Conservation (phyloP, 2,797 vertebrate species). For the Discoglossus pictus region DNA sequence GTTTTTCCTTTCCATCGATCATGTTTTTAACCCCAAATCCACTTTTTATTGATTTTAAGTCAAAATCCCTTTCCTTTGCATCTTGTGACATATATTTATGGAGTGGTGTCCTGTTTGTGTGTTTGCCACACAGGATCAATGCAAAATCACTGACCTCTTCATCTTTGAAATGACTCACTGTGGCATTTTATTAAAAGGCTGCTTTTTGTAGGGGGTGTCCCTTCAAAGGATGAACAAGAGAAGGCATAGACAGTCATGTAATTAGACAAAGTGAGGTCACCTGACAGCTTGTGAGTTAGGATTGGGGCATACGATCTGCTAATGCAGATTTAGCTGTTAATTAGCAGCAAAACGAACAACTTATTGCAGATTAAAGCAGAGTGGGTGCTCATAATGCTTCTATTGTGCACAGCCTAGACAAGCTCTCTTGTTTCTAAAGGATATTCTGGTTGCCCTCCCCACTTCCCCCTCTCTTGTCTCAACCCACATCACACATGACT, state of each 20-base stretch:
- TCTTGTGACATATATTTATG: no score
- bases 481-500: slow-evolving; percentile 18
- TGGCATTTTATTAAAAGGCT: no score
- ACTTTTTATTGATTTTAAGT: no score
- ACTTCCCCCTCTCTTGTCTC: slow-evolving; percentile 3
- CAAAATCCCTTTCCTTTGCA: no score
- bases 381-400: slow-evolving; percentile 27
- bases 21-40: no score
- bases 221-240: slow-evolving; percentile 34
- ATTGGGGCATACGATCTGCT: slow-evolving; percentile 36
- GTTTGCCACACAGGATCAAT: no score
- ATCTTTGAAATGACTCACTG: no score
- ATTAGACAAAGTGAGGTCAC: slow-evolving; percentile 28
- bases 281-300: slow-evolving; percentile 14
- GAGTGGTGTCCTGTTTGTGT: no score
- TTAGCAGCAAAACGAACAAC: slow-evolving; percentile 45
- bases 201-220: no score
- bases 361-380: slow-evolving; percentile 52
- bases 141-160: no score
- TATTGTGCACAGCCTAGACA: slow-evolving; percentile 42
- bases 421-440: slow-evolving; percentile 41
- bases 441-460: slow-evolving; percentile 39
- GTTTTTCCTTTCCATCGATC: no score
- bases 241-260: slow-evolving; percentile 33
- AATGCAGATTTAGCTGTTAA: neutral